phyloP scores from a whole-genome alignment of 2,113 vertebrate genomes.

The Megalops atlanticus region DNA sequence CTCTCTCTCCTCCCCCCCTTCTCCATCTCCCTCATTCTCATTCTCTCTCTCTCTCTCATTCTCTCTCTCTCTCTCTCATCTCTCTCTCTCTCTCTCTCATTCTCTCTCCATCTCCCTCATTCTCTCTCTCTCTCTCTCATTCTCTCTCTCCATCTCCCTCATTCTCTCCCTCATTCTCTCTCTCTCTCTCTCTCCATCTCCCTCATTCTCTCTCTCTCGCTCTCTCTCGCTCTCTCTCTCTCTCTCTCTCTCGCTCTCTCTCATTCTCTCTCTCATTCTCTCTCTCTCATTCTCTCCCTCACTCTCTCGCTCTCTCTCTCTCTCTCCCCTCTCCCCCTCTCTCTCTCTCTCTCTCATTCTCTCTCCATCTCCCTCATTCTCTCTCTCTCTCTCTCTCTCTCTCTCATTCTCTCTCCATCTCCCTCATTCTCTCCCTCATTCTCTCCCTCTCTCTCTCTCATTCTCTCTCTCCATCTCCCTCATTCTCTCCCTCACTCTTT shows the following conservation, averaged over 20 bases:
- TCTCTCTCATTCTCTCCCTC: too few species aligned
- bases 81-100: neutral
- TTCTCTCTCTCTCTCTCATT: neutral
- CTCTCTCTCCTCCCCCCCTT: too few species aligned
- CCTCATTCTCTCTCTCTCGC: neutral
- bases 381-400: neutral
- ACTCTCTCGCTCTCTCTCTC: neutral
- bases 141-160: too few species aligned
- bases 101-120: neutral
- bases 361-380: neutral
- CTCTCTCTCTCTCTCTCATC: neutral
- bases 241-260: neutral
- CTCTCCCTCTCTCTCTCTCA: neutral
- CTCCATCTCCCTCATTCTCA: neutral
- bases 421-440: neutral
- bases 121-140: neutral
- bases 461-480: neutral
- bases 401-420: too few species aligned
- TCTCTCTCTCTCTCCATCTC: neutral
- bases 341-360: neutral
- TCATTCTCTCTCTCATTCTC: neutral
- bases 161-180: neutral
- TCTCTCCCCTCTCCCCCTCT: too few species aligned
- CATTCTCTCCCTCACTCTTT: neutral
- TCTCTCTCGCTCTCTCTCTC: neutral